Conservation (phyloP, 2,888 invertebrate genomes). For the Eupithecia exiguata region DNA sequence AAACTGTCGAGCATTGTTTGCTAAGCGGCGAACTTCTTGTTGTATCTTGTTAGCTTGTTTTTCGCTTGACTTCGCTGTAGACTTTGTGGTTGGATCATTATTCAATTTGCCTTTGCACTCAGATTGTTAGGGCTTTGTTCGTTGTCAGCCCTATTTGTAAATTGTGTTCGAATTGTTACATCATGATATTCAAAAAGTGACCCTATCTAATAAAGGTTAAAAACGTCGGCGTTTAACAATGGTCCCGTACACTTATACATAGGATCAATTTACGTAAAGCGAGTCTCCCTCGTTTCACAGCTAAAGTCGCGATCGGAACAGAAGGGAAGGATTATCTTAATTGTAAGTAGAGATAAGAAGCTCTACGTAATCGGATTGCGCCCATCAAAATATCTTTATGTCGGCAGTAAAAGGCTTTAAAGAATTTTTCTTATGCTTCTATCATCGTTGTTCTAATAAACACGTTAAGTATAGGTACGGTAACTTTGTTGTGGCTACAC, state of each 20-base stretch:
- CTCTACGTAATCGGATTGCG: slow-evolving; percentile 24
- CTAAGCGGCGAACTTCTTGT: slow-evolving; percentile 45
- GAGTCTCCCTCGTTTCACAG: slow-evolving; percentile 16
- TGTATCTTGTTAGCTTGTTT: slow-evolving; percentile 31
- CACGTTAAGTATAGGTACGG: not conserved
- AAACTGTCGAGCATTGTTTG: slow-evolving; percentile 53
- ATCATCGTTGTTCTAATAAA: not conserved
- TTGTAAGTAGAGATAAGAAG: slow-evolving; percentile 31
- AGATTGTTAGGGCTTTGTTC: slow-evolving; percentile 20
- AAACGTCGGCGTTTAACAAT: slow-evolving; percentile 23
- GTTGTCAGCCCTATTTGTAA: slow-evolving; percentile 12
- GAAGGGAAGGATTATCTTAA: slow-evolving; percentile 33
- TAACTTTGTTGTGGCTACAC: not conserved
- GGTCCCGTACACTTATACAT: slow-evolving; percentile 30
- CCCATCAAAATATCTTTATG: slow-evolving; percentile 25
- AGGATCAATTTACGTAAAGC: slow-evolving; percentile 15
- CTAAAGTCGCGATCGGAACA: slow-evolving; percentile 24
- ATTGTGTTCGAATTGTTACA: slow-evolving; percentile 19
- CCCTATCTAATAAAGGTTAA: slow-evolving; percentile 28
- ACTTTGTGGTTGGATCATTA: slow-evolving; percentile 16
- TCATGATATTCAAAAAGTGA: slow-evolving; percentile 20
- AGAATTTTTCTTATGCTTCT: not conserved
- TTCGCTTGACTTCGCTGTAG: slow-evolving; percentile 14
- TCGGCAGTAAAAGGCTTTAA: slow-evolving; percentile 10
- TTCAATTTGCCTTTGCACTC: slow-evolving; percentile 24